Evolutionary conservation across 2,888 invertebrate genomes (phyloP), one percentile per base, ranked within the genome.

Genomic region (Imbricaverruca yamaguchii): DNA sequence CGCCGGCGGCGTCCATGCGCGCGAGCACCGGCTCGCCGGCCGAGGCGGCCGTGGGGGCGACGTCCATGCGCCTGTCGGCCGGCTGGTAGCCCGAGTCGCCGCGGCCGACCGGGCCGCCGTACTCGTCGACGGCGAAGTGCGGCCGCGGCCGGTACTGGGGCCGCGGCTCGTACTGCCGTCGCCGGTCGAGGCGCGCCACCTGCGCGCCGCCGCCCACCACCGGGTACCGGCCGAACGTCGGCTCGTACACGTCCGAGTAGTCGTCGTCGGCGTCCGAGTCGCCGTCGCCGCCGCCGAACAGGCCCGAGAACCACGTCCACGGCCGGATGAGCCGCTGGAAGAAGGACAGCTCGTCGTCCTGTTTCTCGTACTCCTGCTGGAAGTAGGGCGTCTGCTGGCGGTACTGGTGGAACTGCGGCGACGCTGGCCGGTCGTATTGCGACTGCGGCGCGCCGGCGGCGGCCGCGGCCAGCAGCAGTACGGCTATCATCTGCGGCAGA

Each of bases 251-350:
- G 69, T 11, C 69, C 8, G 10, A 8, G 69, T 25, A 69, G 25
- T 69, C 39, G 10, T 69, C 69, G 12, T 39, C 11, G 53, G 39
- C 39, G 25, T 53, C 74, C 3, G 15, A 18, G 15, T 39, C 74
- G 53, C 9, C 39, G 74, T 53, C 53, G 74, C 10, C 18, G 74
- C 53, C 6, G 13, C 9, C 39, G 39, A 18, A 18, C 53, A 23
- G 10, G 15, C 11, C 39, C 15, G 15, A 13, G 18, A 74, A 39
- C 74, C 74, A 74, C 53, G 39, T 74, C 74, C 74, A 74, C 13
- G 74, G 74, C 9, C 74, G 74, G 39, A 74, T 53, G 13, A 74
- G 74, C 15, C 74, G 74, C 74, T 74, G 74, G 15, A 74, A 18
- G 80, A 80, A 80, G 53, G 8, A 15, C 18, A 80, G 25, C 56